These are phyloP conservation scores for Leptonema lineaticorne DNA, from an alignment of 1,140 invertebrate species.

Conservation along the genomic window DNA sequence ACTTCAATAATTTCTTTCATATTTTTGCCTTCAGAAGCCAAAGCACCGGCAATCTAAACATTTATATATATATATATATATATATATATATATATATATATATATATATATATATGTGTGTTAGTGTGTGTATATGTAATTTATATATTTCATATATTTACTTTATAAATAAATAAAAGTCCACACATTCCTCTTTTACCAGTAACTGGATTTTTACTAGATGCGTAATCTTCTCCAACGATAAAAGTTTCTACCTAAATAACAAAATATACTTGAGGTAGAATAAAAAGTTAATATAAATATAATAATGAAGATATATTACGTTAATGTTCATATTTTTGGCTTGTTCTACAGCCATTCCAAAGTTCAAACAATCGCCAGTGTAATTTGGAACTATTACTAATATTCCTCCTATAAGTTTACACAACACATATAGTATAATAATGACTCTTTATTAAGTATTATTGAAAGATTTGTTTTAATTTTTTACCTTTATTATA, in stretches of 20 bases:
- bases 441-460: background rate
- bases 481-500: slow-evolving; percentile 55
- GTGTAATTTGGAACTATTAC: slow-evolving; percentile 85
- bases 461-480: background rate
- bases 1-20: slow-evolving; percentile 58
- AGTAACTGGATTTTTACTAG: slow-evolving; percentile 58
- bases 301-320: slow-evolving; percentile 33
- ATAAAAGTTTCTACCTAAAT: slow-evolving; percentile 65
- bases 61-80: too few species aligned
- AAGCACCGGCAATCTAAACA: slow-evolving; percentile 71
- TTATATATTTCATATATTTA: slow-evolving; percentile 43
- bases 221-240: slow-evolving; percentile 74
- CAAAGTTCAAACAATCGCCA: slow-evolving; percentile 85
- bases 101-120: too few species aligned
- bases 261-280: background rate
- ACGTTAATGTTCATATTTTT: slow-evolving; percentile 65
- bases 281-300: background rate
- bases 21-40: slow-evolving; percentile 63
- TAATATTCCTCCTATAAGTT: slow-evolving; percentile 69
- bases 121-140: too few species aligned
- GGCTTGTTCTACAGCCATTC: slow-evolving; percentile 75
- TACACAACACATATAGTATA: too few species aligned
- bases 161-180: slow-evolving; percentile 71
- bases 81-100: background rate
- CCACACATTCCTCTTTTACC: slow-evolving; percentile 78